Evolutionary conservation across 2,888 invertebrate species (phyloP).

Genomic region (Anoplius nigerrimus): DNA sequence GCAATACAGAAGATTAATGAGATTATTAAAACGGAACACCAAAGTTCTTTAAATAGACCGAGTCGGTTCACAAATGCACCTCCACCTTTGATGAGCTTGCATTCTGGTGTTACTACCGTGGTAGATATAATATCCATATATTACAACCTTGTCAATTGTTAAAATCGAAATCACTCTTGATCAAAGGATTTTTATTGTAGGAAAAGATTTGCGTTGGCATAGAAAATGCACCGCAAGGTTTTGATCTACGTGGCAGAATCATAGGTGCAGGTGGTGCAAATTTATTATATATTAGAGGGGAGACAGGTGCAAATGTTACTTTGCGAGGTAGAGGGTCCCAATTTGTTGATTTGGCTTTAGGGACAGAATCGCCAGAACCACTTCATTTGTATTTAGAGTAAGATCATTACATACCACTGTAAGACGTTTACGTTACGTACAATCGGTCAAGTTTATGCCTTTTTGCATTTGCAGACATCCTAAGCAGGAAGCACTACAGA

Average conservation of each 20-base stretch:
- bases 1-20: conserved; percentile 77
- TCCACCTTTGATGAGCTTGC: conserved; percentile 75
- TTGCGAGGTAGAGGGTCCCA: conserved; percentile 83
- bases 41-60: conserved; percentile 71
- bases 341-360: conserved; percentile 78
- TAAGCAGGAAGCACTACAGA: conserved; percentile 81
- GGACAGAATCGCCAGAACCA: conserved; percentile 82
- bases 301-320: conserved; percentile 86
- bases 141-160: background rate
- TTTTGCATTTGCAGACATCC: conserved; percentile 77
- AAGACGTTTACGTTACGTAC: background rate
- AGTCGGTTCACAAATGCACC: conserved; percentile 74
- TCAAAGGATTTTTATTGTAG: conserved; percentile 58
- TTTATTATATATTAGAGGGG: conserved; percentile 85
- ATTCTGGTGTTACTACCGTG: conserved; percentile 69
- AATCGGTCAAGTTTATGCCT: too few relatives aligned
- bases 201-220: conserved; percentile 88
- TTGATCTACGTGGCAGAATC: conserved; percentile 85
- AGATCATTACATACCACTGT: background rate
- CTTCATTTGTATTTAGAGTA: conserved; percentile 86
- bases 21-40: conserved; percentile 75
- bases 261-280: conserved; percentile 84
- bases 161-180: too few relatives aligned
- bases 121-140: conserved; percentile 49
- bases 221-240: conserved; percentile 85